These are phyloP conservation scores for Macrophya alboannulata DNA, from an alignment of 2,888 invertebrate genomes.

Conservation along the genomic window DNA sequence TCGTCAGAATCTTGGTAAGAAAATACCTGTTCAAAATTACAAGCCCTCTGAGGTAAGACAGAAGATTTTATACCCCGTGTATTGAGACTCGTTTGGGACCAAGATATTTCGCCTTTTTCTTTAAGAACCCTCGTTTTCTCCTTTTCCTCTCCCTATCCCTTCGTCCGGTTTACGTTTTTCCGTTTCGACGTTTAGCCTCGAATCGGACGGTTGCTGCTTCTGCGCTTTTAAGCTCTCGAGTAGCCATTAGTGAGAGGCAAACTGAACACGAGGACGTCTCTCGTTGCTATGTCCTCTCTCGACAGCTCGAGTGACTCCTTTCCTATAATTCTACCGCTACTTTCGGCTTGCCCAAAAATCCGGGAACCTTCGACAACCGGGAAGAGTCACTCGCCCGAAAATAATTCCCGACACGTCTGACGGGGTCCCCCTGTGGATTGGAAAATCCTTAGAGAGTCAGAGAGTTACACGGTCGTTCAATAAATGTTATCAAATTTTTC, in stretches of 20 bases:
- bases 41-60: slow-evolving; percentile 2
- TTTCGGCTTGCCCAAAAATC: not conserved
- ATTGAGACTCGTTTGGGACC: not conserved
- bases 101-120: not conserved
- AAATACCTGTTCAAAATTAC: not conserved
- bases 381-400: not conserved
- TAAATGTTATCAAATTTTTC: not conserved
- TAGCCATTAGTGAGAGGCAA: slow-evolving; percentile 45
- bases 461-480: not conserved
- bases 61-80: not conserved
- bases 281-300: not conserved
- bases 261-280: slow-evolving; percentile 30
- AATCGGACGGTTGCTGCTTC: slow-evolving; percentile 23
- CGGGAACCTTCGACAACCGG: not conserved
- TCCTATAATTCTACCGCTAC: slow-evolving; percentile 33
- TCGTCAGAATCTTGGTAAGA: not conserved
- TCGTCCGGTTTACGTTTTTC: not conserved
- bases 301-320: slow-evolving; percentile 26
- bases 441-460: not conserved
- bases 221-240: slow-evolving; percentile 51
- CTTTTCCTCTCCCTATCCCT: not conserved
- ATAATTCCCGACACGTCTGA: slow-evolving; percentile 5
- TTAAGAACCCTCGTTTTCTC: not conserved
- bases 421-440: not conserved
- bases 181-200: slow-evolving; percentile 8